Evolutionary conservation across 1,140 invertebrate genomes (phyloP).

Genomic region (Zophobas atratus): DNA sequence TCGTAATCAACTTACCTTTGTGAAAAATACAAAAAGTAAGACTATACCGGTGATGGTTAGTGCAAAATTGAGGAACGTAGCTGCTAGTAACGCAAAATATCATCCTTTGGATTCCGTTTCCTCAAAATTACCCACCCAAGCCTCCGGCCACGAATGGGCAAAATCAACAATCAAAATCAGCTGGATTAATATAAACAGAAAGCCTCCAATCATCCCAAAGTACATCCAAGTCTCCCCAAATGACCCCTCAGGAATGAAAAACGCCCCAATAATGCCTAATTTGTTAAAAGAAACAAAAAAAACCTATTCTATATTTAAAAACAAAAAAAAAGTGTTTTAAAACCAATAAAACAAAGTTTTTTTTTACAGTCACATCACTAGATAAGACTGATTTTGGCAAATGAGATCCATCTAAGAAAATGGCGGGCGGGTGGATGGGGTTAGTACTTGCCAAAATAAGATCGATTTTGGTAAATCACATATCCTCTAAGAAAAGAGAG

Average conservation of each 20-base stretch:
- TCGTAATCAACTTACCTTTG: slow-evolving; percentile 75
- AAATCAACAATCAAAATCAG: slow-evolving; percentile 98
- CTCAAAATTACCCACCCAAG: slow-evolving; percentile 95
- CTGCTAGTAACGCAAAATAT: slow-evolving; percentile 90
- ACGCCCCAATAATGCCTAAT: slow-evolving; percentile 90
- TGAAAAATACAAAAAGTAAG: slow-evolving; percentile 94
- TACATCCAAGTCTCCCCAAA: slow-evolving; percentile 97
- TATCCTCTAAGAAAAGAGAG: too few species aligned
- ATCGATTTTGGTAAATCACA: too few species aligned
- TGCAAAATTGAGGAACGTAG: slow-evolving; percentile 88
- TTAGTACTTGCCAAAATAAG: too few species aligned
- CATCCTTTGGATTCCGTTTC: slow-evolving; percentile 93
- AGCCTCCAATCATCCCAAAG: slow-evolving; percentile 97
- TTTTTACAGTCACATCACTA: too few species aligned
- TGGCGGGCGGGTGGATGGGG: too few species aligned
- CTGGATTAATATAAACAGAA: slow-evolving; percentile 97
- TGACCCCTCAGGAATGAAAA: slow-evolving; percentile 93
- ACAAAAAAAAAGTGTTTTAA: too few species aligned
- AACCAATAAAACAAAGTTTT: too few species aligned
- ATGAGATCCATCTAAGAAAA: too few species aligned
- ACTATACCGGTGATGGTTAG: slow-evolving; percentile 86
- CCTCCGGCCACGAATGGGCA: slow-evolving; percentile 96
- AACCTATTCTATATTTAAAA: too few species aligned
- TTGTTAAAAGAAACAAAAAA: too few species aligned
- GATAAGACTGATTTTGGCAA: too few species aligned